These are phyloP conservation scores for Sericinus montela DNA, from an alignment of 2,888 invertebrate genomes.

Conservation along the genomic window DNA sequence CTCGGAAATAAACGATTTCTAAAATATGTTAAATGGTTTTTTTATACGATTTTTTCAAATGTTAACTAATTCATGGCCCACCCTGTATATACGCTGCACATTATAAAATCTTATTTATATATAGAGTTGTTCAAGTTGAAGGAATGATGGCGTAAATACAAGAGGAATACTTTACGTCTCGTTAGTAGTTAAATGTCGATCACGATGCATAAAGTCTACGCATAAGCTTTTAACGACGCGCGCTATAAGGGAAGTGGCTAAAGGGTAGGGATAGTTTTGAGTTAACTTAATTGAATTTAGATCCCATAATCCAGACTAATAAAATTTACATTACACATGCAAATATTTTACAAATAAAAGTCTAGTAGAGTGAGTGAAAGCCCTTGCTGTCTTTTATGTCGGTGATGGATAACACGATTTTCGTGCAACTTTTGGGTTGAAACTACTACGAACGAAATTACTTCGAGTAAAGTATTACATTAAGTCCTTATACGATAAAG, in stretches of 20 bases:
- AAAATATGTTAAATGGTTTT: no score
- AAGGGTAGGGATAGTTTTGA: constrained; percentile 17
- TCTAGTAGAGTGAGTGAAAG: no score
- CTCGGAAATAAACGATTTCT: no score
- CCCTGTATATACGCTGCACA: no score
- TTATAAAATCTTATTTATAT: constrained; percentile 46
- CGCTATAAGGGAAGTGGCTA: constrained; percentile 18
- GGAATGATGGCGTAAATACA: constrained; percentile 41
- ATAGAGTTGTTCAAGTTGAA: constrained; percentile 50
- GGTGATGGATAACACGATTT: no score
- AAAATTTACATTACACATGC: constrained; percentile 2
- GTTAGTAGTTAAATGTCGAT: constrained; percentile 26
- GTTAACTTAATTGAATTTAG: constrained; percentile 20
- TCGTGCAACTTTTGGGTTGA: no score
- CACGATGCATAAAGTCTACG: constrained; percentile 21
- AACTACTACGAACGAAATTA: no score
- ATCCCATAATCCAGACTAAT: constrained; percentile 14
- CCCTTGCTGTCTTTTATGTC: no score
- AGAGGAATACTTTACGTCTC: constrained; percentile 14
- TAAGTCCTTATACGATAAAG: no score
- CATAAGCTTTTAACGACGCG: constrained; percentile 20
- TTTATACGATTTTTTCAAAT: no score
- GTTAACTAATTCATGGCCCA: no score
- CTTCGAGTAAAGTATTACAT: no score
- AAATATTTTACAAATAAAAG: background rate